Evolutionary conservation across 1,140 invertebrate genomes (phyloP).

Genomic region (Rhopalosiphum maidis): DNA sequence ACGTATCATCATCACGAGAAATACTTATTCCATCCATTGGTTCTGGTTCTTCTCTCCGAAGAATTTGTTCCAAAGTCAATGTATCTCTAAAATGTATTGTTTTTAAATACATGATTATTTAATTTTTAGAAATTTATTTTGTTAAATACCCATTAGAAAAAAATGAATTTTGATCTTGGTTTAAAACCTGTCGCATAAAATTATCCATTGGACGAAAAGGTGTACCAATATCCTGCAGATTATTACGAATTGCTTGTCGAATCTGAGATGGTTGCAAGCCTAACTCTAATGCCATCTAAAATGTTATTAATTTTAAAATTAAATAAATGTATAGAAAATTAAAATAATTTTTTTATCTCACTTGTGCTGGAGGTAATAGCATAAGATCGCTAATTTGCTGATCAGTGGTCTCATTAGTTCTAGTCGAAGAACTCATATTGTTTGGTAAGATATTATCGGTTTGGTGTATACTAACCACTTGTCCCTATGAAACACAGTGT

Average conservation of each 20-base stretch:
- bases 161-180: neutral
- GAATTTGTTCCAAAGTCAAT: slow-evolving; percentile 24
- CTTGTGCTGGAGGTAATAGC: slow-evolving; percentile 66
- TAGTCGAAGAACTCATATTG: neutral
- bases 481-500: neutral
- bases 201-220: slow-evolving; percentile 66
- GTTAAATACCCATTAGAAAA: neutral
- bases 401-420: slow-evolving; percentile 62
- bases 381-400: slow-evolving; percentile 67
- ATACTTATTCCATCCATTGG: neutral
- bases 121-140: neutral
- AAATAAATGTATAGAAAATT: neutral
- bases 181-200: slow-evolving; percentile 53
- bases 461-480: slow-evolving; percentile 52
- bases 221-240: slow-evolving; percentile 67
- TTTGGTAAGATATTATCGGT: neutral
- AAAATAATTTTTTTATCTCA: slow-evolving; percentile 57
- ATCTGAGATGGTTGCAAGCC: slow-evolving; percentile 74
- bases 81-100: slow-evolving; percentile 17
- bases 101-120: neutral
- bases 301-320: neutral
- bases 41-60: slow-evolving; percentile 7
- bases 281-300: slow-evolving; percentile 71
- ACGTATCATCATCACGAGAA: neutral
- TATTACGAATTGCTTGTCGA: slow-evolving; percentile 69